Evolutionary conservation across 2,888 invertebrate species (phyloP).

Genomic region (Limnephilus rhombicus): DNA sequence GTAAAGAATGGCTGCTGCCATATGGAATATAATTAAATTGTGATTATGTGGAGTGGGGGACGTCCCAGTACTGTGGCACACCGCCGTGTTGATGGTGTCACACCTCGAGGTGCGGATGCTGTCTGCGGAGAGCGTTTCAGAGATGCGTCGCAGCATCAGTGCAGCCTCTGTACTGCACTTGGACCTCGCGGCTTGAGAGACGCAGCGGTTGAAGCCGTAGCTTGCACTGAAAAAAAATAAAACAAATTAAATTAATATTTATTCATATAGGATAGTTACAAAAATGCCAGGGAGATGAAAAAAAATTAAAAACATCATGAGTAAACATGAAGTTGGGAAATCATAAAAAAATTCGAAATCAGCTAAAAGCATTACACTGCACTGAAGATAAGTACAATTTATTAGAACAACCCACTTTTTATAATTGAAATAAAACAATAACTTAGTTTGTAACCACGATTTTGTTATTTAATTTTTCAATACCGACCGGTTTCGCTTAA

Average conservation of each 20-base stretch:
- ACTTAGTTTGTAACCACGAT: too few relatives aligned
- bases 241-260: neutral
- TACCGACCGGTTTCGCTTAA: too few relatives aligned
- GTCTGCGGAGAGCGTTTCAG: constrained; percentile 58
- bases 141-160: constrained; percentile 58
- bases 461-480: too few relatives aligned
- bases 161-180: constrained; percentile 56
- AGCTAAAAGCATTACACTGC: too few relatives aligned
- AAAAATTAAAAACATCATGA: too few relatives aligned
- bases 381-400: too few relatives aligned
- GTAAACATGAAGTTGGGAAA: too few relatives aligned
- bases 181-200: constrained; percentile 45
- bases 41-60: neutral
- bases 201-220: constrained; percentile 60
- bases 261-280: neutral
- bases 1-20: neutral
- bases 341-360: too few relatives aligned
- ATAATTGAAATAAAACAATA: too few relatives aligned
- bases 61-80: constrained; percentile 39
- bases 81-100: constrained; percentile 46
- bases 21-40: neutral
- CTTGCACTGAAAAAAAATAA: constrained; percentile 54
- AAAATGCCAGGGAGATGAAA: neutral
- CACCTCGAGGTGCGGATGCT: constrained; percentile 44
- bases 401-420: too few relatives aligned